Evolutionary conservation across 2,888 invertebrate genomes (phyloP).

Genomic region (Strigamia transsilvanica): DNA sequence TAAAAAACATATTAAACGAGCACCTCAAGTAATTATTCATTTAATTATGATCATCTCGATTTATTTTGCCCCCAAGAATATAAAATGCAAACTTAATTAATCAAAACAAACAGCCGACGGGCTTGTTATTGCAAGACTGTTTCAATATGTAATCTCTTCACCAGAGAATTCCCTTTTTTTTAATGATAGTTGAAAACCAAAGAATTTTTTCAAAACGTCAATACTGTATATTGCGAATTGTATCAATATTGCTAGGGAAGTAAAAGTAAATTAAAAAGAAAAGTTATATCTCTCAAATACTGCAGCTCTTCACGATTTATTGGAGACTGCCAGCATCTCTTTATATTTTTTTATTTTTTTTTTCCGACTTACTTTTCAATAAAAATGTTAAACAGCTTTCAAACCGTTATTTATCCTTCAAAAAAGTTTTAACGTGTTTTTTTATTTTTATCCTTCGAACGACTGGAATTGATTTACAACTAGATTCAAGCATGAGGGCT

Average conservation of each 20-base stretch:
- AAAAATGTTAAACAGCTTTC: constrained; percentile 11
- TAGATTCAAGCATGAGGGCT: not conserved
- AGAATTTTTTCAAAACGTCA: not conserved
- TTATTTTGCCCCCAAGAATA: not conserved
- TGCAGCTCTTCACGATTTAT: not conserved
- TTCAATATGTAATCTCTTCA: no score
- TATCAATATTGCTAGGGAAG: no score
- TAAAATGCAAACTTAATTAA: not conserved
- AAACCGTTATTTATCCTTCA: not conserved
- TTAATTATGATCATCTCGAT: not conserved
- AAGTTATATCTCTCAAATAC: not conserved
- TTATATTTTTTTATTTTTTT: no score
- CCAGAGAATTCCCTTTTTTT: no score
- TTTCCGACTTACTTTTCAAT: not conserved
- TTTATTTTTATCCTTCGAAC: not conserved
- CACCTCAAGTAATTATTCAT: not conserved
- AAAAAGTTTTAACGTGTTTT: not conserved
- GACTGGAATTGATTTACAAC: constrained; percentile 12
- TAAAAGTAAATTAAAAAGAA: not conserved
- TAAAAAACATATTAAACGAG: constrained; percentile 3
- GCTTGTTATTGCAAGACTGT: no score
- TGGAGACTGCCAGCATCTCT: not conserved
- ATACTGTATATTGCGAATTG: not conserved
- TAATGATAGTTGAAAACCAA: not conserved
- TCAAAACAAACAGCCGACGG: not conserved